These are phyloP conservation scores for Dolichopus griseipennis DNA, from an alignment of 2,888 invertebrate genomes.

Conservation along the genomic window DNA sequence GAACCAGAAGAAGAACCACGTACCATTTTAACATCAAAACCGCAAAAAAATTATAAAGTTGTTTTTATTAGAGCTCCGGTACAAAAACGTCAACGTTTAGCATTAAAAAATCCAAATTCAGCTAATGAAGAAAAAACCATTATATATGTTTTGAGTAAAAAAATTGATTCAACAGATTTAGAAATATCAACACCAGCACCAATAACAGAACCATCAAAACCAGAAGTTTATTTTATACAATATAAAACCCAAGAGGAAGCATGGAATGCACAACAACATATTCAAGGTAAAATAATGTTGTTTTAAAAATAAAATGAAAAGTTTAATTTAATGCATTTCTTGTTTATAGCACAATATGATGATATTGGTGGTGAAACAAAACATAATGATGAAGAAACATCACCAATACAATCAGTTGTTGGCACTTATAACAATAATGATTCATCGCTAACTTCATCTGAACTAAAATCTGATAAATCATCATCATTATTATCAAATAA, in stretches of 20 bases:
- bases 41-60: constrained; percentile 17
- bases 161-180: constrained; percentile 18
- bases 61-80: constrained; percentile 16
- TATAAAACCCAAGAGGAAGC: constrained; percentile 22
- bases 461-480: not conserved
- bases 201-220: constrained; percentile 20
- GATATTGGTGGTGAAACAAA: constrained; percentile 38
- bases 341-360: constrained; percentile 37
- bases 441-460: not conserved
- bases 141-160: constrained; percentile 18
- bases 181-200: constrained; percentile 16
- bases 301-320: not conserved
- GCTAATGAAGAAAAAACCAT: constrained; percentile 17
- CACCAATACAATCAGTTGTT: constrained; percentile 39
- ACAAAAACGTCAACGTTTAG: constrained; percentile 12
- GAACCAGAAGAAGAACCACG: constrained; percentile 21
- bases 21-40: constrained; percentile 15
- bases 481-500: not conserved
- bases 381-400: constrained; percentile 38
- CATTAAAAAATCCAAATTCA: constrained; percentile 16
- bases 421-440: constrained; percentile 24
- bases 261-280: constrained; percentile 21
- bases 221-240: constrained; percentile 21
- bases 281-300: constrained; percentile 18
- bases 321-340: constrained; percentile 11